phyloP scores from a whole-genome alignment of 1,140 invertebrate genomes.

The Amyelois transitella region DNA sequence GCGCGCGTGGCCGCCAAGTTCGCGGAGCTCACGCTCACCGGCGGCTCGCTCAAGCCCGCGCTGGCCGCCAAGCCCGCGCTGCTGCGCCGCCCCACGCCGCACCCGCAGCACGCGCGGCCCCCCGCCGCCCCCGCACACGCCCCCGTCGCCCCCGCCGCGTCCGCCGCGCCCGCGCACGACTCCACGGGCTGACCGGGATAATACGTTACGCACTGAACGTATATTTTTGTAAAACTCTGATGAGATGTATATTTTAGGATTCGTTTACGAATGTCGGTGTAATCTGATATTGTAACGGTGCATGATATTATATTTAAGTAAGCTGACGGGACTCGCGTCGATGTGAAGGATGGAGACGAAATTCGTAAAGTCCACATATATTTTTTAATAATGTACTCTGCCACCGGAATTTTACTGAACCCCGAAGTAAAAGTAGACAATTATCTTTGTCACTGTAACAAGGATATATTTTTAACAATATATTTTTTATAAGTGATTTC shows the following conservation, averaged over 20 bases:
- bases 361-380: too few relatives aligned
- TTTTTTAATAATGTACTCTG: too few relatives aligned
- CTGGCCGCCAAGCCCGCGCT: constrained; percentile 84
- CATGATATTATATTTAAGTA: not conserved
- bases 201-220: too few relatives aligned
- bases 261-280: not conserved
- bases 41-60: constrained; percentile 80
- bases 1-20: constrained; percentile 76
- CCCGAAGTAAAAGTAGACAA: too few relatives aligned
- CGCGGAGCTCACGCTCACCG: constrained; percentile 74
- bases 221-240: constrained; percentile 76
- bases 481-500: too few relatives aligned
- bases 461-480: too few relatives aligned
- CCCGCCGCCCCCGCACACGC: constrained; percentile 76
- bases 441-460: too few relatives aligned
- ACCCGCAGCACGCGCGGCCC: not conserved
- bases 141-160: constrained; percentile 77
- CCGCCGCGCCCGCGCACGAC: constrained; percentile 93
- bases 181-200: constrained; percentile 93
- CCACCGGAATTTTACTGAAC: too few relatives aligned
- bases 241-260: not conserved
- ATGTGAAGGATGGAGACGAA: too few relatives aligned
- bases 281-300: not conserved
- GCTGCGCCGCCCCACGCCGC: constrained; percentile 81
- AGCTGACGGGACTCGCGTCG: too few relatives aligned